Conservation (phyloP, 2,888 invertebrate species). For the Sarcophaga subvicina region DNA sequence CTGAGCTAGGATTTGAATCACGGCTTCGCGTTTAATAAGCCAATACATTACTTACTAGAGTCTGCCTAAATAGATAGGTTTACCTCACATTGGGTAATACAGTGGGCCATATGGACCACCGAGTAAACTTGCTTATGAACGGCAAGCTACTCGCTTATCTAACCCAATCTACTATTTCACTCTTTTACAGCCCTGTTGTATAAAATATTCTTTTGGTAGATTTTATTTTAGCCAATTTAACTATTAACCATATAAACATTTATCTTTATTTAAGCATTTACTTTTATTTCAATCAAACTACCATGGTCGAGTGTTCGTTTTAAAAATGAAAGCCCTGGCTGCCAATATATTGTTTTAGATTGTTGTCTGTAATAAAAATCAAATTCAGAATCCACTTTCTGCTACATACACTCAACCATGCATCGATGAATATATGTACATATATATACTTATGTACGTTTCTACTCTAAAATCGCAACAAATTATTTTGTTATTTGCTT, state of each 20-base stretch:
- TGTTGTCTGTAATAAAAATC: slow-evolving; percentile 26
- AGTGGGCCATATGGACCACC: no score
- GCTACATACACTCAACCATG: not conserved
- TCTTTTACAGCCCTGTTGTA: no score
- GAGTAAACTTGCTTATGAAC: no score
- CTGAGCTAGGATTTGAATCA: no score
- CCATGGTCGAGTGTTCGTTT: not conserved
- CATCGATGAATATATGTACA: not conserved
- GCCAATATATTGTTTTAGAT: slow-evolving; percentile 5
- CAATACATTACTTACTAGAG: no score
- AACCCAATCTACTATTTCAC: no score
- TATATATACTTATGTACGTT: not conserved
- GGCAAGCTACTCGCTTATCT: no score
- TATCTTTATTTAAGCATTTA: slow-evolving; percentile 47
- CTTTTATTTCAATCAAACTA: slow-evolving; percentile 25
- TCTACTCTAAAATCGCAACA: slow-evolving; percentile 30
- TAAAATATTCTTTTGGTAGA: not conserved
- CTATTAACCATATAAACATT: slow-evolving; percentile 24
- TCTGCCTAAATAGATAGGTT: no score
- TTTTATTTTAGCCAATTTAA: slow-evolving; percentile 20
- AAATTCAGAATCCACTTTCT: not conserved
- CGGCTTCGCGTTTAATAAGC: no score
- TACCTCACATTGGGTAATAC: no score
- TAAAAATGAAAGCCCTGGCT: not conserved
- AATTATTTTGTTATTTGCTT: slow-evolving; percentile 58